Evolutionary conservation across 2,888 invertebrate species (phyloP), one percentile per base, ranked within the genome.

Genomic region (Gortyna flavago): DNA sequence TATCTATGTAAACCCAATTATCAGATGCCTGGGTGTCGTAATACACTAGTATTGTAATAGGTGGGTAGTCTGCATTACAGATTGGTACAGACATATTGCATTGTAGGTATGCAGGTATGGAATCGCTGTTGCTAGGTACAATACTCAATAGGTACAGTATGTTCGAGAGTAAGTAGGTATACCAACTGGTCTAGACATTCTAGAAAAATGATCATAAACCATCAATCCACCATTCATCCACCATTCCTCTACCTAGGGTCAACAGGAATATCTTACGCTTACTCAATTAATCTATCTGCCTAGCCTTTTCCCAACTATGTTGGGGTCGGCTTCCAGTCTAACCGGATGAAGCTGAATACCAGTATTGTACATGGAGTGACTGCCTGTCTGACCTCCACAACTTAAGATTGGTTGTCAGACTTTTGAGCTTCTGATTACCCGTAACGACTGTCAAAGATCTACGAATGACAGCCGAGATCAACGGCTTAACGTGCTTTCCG

Each of bases 1-100:
- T 32, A n/a, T 44, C 41, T n/a, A n/a, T 44, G 5, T 35, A 71
- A 38, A 54, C 32, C 51, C 61, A 80, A 80, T 72, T 78, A 79
- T 54, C 51, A 62, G 35, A 44, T 54, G 41, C 51, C 51, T 79
- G 18, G 51, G 61, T 72, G 29, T 62, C 41, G 51, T 62, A 72
- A 44, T 9, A 61, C 18, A 71, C 35, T 35, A 25, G 72, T 13
- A 35, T 29, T 72, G 29, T 35, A 54, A 69, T n/a, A 54, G 35
- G 51, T n/a, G 8, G 35, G 61, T 32, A 18, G 54, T 41, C 25
- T 35, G n/a, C 32, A 8, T 48, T 32, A 25, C 38, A 32, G 35
- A 29, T 77, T 35, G 11, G 0, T 69, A 16, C 16, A 16, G 25
- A 38, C 29, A 16, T 48, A 38, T 38, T 5, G n/a, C 35, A 69